Base-by-base conservation (phyloP, 2,113 vertebrate species). In the Tyto alba region DNA sequence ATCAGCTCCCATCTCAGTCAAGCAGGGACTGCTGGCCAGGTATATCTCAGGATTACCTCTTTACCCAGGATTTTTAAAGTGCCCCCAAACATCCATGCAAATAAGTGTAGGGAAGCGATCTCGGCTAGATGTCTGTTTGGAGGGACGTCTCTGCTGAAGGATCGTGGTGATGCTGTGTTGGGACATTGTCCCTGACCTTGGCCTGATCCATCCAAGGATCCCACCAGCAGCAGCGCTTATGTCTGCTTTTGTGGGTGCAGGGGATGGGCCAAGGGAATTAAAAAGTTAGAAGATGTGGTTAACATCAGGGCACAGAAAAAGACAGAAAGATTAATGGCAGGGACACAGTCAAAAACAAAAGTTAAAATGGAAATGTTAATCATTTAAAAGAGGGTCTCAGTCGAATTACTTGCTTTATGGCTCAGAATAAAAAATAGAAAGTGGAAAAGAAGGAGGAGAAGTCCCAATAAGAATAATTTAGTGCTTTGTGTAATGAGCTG, bases 301-400 rank as follows among this genome's bases (percentile, higher is more conserved):
- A 95, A 55, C 34, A 92, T 38, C 30, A 62, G 88, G 93, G 80
- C 94, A 88, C 55, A 56, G 43, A 34, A 96, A 68, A 83, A 96
- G 94, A 97, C 96, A 95, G 82, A 72, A 93, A 91, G 82, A 97
- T 97, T 95, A 96, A 96, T 93, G 83, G n/a, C 93, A 96, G 82
- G 83, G 85, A 92, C 77, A 96, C 86, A 96, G 97, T 93, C 86
- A 96, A 98, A 96, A 95, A 91, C 94, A 97, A 96, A 96, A 96
- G 89, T 97, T 96, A 95, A 95, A 97, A 97, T 97, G 91, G 93
- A 97, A 97, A 97, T 97, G 96, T 97, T 97, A 97, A 97, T 97
- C 96, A 91, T 97, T 97, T 97, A 95, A 93, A 96, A 94, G 78
- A 85, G 77, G 71, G 88, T 85, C 95, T 95, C 93, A 56, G 59